Percentiles rank a stretch among this genome's conserved stretches.
Evolutionary conservation across 2,113 vertebrate species (phyloP).

Genomic region (Ahaetulla prasina): DNA sequence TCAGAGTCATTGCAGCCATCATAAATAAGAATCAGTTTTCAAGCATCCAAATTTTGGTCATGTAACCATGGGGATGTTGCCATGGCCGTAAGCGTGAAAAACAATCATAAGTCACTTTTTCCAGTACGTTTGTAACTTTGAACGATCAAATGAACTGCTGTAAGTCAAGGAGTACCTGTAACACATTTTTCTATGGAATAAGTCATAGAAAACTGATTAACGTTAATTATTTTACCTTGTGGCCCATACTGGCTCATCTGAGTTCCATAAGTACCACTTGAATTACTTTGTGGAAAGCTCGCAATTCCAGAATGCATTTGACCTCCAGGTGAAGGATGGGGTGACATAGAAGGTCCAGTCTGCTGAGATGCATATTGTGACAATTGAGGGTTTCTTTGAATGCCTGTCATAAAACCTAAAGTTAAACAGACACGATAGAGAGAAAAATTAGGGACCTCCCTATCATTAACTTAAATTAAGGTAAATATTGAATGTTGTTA

Average conservation of each 20-base stretch:
- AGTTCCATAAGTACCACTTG: conserved; percentile 82
- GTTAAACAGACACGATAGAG: conserved; percentile 32
- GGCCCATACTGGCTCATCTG: conserved; percentile 90
- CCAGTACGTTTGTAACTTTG: not conserved
- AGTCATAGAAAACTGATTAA: conserved; percentile 2
- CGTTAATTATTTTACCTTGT: conserved; percentile 76
- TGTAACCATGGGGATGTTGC: not conserved
- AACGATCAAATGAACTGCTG: not conserved
- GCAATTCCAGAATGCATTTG: conserved; percentile 85
- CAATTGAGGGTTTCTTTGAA: conserved; percentile 85
- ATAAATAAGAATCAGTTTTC: not conserved
- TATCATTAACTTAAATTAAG: not conserved
- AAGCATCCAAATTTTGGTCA: not conserved
- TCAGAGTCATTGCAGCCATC: not conserved
- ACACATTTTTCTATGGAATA: not conserved
- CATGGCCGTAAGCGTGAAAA: not conserved
- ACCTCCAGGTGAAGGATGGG: conserved; percentile 84
- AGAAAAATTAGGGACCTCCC: conserved; percentile 22
- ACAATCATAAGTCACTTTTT: not conserved
- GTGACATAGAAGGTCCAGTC: conserved; percentile 86
- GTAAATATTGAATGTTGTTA: not conserved
- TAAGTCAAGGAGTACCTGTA: not conserved
- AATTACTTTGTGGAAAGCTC: conserved; percentile 84
- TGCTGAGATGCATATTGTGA: conserved; percentile 88
- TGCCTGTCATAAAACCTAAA: conserved; percentile 84